phyloP scores from a whole-genome alignment of 2,797 vertebrate species.

The Hippocampus kuda region DNA sequence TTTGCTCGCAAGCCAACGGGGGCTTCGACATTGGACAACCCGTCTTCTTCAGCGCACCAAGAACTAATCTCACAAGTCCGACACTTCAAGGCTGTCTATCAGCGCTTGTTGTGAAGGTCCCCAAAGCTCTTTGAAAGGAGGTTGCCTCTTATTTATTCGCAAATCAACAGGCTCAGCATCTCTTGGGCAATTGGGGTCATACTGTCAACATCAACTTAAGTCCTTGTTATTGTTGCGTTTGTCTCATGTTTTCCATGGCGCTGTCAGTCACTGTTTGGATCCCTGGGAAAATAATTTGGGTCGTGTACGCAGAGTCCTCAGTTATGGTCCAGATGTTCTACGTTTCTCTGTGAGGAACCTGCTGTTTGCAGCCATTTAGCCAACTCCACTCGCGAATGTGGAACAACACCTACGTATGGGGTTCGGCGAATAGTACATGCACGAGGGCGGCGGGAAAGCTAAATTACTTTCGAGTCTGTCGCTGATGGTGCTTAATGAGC shows the following conservation, averaged over 20 bases:
- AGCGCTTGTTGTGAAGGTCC: not conserved
- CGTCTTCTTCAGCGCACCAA: not conserved
- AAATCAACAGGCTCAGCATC: slow-evolving; percentile 3
- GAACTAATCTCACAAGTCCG: slow-evolving; percentile 1
- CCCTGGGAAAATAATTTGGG: not conserved
- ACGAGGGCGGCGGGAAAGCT: not conserved
- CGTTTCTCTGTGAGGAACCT: too few relatives aligned
- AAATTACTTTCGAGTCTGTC: not conserved
- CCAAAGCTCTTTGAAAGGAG: not conserved
- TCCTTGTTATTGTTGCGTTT: not conserved
- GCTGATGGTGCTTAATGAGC: slow-evolving; percentile 1
- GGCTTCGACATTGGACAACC: not conserved
- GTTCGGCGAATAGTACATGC: not conserved
- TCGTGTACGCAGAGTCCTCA: not conserved
- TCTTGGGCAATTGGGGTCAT: slow-evolving; percentile 2
- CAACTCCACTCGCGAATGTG: not conserved
- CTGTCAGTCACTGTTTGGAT: not conserved
- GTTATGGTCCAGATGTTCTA: too few relatives aligned
- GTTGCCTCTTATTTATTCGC: slow-evolving; percentile 3
- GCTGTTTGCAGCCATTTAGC: too few relatives aligned
- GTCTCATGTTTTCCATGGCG: not conserved
- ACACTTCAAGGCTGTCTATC: slow-evolving; percentile 3
- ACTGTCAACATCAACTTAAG: slow-evolving; percentile 3
- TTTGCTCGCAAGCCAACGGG: not conserved
- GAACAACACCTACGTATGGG: not conserved